Base-by-base conservation (phyloP, 2,797 vertebrate genomes). In the Dallia pectoralis region DNA sequence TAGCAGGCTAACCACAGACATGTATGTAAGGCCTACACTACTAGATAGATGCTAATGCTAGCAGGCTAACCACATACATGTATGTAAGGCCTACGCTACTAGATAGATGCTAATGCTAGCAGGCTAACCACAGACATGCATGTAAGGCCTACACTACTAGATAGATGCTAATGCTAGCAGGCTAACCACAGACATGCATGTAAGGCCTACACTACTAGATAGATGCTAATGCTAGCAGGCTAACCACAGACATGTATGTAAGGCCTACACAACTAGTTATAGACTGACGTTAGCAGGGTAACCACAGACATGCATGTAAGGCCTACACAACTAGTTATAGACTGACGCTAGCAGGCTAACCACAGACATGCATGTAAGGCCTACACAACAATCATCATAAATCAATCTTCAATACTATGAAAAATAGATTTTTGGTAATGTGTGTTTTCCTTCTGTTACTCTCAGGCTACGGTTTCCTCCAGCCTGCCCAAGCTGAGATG, bases 401-500 rank as follows among this genome's bases (percentile, higher is more conserved):
- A 44, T 44, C 40, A 12, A 44, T 44, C 8, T 44, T 12, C 40
- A 12, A 14, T 40, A 5, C 9, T 40, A 40, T 40, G 36, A 40
- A 40, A 9, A 7, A 40, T 40, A 9, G 6, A 40, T 40, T 1
- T 4, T 56, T 33, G 36, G 7, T 9, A 47, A 0, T 84, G 11
- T 80, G 7, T 64, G 0, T 53, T 25, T 56, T 75, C 14, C 74
- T n/a, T 74, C 25, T 40, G 33, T 72, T 74, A 72, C 53, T 16
- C 75, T 74, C 86, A 99, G 97, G 96, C 67, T 99, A 97, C 0
- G 92, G 97, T 69, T 98, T 98, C 88, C 93, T 99, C 0, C 96
- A 97, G 81, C 95, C 96, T 0, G 95, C 96, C 73, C 97, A 97
- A 83, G 96, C 97, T 0, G 97, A 99, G 90, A 94, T 98, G 81